A percentile compares a stretch with the other conserved stretches of the same genome.
phyloP scores from a whole-genome alignment of 2,888 invertebrate genomes.

The Philopedon plagiatum region DNA sequence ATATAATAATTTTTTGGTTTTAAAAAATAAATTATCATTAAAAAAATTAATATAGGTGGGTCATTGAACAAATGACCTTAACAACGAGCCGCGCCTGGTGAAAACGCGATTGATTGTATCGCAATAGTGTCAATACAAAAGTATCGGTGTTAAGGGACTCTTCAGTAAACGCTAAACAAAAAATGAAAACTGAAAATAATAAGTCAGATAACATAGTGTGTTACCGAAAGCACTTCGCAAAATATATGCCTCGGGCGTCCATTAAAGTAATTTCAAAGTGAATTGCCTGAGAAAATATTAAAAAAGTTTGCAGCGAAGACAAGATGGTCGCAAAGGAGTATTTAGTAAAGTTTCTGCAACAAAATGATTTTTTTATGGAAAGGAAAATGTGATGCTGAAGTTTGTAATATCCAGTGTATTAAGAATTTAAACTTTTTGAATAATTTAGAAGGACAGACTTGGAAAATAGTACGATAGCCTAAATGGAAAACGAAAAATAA shows the following conservation, averaged over 20 bases:
- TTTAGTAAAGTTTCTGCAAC: constrained; percentile 15
- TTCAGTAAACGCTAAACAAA: background rate
- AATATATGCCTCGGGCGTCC: constrained; percentile 8
- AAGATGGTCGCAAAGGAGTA: constrained; percentile 11
- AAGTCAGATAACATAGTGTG: background rate
- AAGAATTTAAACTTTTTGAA: constrained; percentile 24
- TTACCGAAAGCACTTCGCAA: background rate
- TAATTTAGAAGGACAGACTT: background rate
- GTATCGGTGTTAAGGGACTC: too few relatives aligned
- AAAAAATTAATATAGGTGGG: too few relatives aligned
- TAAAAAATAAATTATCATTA: too few relatives aligned
- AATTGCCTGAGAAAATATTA: constrained; percentile 24
- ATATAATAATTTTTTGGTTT: too few relatives aligned
- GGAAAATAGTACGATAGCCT: too few relatives aligned
- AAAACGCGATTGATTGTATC: too few relatives aligned
- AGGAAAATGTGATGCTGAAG: constrained; percentile 12
- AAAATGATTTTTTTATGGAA: constrained; percentile 26
- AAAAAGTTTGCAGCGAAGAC: constrained; percentile 17
- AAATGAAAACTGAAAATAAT: background rate
- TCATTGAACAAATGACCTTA: too few relatives aligned
- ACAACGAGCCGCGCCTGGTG: too few relatives aligned
- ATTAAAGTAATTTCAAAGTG: constrained; percentile 25
- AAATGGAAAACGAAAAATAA: too few relatives aligned
- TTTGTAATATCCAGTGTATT: constrained; percentile 14
- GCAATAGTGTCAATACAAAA: too few relatives aligned